These are phyloP conservation scores for Chalcis sispes DNA, from an alignment of 2,888 invertebrate species.

Conservation along the genomic window DNA sequence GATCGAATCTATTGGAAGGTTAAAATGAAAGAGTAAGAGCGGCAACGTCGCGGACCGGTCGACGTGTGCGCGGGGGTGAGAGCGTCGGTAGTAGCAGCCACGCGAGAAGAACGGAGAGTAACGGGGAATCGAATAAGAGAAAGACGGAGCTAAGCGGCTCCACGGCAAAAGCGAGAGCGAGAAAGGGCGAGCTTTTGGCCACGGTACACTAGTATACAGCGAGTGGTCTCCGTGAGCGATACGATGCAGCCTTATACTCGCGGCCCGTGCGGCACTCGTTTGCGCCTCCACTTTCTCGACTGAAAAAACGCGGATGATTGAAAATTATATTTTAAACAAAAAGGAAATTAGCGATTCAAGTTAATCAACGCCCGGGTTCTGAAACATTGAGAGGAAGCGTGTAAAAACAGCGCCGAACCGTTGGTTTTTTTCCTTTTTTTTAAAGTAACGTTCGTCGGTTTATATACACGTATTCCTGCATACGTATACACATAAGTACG, in stretches of 20 bases:
- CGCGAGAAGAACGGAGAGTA: neutral
- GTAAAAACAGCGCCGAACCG: too few relatives aligned
- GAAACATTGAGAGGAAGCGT: too few relatives aligned
- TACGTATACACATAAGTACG: neutral
- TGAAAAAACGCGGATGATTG: neutral
- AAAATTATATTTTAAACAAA: too few relatives aligned
- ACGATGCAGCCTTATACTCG: slow-evolving; percentile 21
- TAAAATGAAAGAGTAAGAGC: too few relatives aligned
- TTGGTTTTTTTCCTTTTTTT: too few relatives aligned
- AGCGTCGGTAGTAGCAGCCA: neutral
- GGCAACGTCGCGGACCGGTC: slow-evolving; percentile 23
- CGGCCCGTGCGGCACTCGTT: slow-evolving; percentile 12
- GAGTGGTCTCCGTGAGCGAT: too few relatives aligned
- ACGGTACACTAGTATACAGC: too few relatives aligned
- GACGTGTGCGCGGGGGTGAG: neutral
- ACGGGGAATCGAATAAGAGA: neutral
- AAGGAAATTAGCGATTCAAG: too few relatives aligned
- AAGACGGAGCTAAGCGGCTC: neutral
- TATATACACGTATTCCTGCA: neutral
- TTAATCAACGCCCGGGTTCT: too few relatives aligned
- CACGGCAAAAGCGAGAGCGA: neutral
- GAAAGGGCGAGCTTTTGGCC: neutral
- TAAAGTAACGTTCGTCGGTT: too few relatives aligned
- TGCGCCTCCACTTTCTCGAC: neutral
- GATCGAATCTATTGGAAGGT: too few relatives aligned